Base-by-base conservation (phyloP, 2,888 invertebrate species). In the Dilophus febrilis region DNA sequence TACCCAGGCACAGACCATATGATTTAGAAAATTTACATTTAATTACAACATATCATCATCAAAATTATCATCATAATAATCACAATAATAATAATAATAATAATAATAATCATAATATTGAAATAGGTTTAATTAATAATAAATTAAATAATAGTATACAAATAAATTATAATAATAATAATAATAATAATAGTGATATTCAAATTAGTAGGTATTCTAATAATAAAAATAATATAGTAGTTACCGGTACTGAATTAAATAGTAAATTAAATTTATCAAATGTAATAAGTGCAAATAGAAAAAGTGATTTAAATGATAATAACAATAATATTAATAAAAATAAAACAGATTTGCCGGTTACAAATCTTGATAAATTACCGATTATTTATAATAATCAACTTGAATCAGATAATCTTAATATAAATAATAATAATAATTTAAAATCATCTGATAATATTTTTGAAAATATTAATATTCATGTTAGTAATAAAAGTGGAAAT, bases 1-100 rank as follows among this genome's bases (percentile, higher is more conserved):
- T 48, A 40, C 57, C 57, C 38, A 47, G 54, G 38, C 50, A 54
- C 36, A 55, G 41, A 33, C 37, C 53, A 49, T 54, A 55, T 29
- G 38, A 41, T 37, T 40, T 38, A 42, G 46, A 40, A 37, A 37
- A 37, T 12, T 37, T 30, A 37, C 11, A 19, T 29, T 18, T 27
- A 36, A 28, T 16, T 27, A 22, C 35, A 27, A 27, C 27, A 7
- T 18, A 38, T 16, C 19, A 19, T 37, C 4, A 22, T 22, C 8
- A 22, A 6, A 6, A 22, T 22, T 8, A 30, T 30, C 4, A 30
- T 30, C 4, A 7, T 30, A 38, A 38, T 16, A 37, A 19, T 37
- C n/a, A n/a, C n/a, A 30, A 37, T 30, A 37, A 11, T 17, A 37
- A 37, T 14, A 36, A 13, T 17, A 37, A 37, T 16, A 27, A 37